Base-by-base conservation (phyloP, 2,888 invertebrate genomes). In the Myopa testacea region DNA sequence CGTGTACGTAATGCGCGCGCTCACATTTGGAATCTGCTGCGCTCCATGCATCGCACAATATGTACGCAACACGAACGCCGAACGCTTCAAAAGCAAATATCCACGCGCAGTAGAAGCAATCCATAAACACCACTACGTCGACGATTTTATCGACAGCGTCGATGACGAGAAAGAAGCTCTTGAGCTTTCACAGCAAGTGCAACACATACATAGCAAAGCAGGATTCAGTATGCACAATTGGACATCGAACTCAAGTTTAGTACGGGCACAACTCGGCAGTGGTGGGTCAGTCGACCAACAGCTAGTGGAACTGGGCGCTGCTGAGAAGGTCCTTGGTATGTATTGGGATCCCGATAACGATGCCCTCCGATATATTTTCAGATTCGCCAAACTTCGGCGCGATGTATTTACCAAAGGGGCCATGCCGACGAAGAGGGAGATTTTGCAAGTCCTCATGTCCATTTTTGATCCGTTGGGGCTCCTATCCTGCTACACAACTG, bases 291-390 rank as follows among this genome's bases (percentile, higher is more conserved):
- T 6, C 10, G 14, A 1, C n/a, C 60, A 60, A 60, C 19, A n/a
- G 63, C 4, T 26, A 37, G 12, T 63, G 26, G 37, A 63, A 12
- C 8, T 60, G 26, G 16, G 8, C 14, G 16, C 60, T 16, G 6
- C 63, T 63, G 63, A 63, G n/a, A 63, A 63, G 34, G 63, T 63
- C 12, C 37, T 63, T n/a, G 63, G 63, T 26, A 26, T 26, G 34
- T 63, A 19, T 16, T 63, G 63, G 63, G 14, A n/a, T 6, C 14
- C 63, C 5, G 2, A 14, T 6, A 12, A n/a, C 7, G 63, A 63
- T 26, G 26, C n/a, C 6, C 12, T 60, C 12, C 5, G 8, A 16
- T 60, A 8, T 19, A 19, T 7, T 16, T 7, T 16, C 10, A 60
- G 6, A 60, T 60, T 60, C 3, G 12, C 16, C 12, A 14, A 19